Conservation (phyloP, 2,797 vertebrate genomes). For the Typhlichthys eigenmanni region DNA sequence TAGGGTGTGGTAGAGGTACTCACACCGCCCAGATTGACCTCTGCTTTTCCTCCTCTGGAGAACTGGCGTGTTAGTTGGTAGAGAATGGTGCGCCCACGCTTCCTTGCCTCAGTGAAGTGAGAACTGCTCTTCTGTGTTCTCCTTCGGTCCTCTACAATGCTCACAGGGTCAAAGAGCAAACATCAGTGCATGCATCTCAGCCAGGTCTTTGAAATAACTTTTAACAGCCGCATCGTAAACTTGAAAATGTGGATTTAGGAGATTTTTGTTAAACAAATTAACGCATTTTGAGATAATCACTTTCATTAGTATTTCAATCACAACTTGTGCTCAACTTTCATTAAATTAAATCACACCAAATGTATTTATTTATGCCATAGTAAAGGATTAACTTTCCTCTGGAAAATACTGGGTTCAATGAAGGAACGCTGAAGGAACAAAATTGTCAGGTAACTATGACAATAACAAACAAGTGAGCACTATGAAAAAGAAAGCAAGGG, state of each 20-base stretch:
- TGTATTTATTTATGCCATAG: conserved; percentile 6
- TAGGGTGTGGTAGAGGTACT: conserved; percentile 59
- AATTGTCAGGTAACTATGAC: conserved; percentile 48
- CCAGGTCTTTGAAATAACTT: background rate
- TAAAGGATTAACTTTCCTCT: conserved; percentile 40
- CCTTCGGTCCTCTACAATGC: conserved; percentile 79
- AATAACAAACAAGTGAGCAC: conserved; percentile 55
- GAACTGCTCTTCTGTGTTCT: conserved; percentile 81
- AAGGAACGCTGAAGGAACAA: conserved; percentile 32
- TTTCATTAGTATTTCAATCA: too few species aligned
- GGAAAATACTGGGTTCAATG: conserved; percentile 43
- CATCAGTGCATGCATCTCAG: background rate
- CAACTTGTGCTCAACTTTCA: too few species aligned
- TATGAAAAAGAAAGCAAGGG: conserved; percentile 43
- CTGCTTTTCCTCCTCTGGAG: conserved; percentile 75
- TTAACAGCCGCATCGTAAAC: background rate
- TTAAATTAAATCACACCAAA: too few species aligned
- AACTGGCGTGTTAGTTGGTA: conserved; percentile 87
- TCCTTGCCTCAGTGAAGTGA: conserved; percentile 80
- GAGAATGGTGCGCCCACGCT: conserved; percentile 83
- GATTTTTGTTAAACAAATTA: too few species aligned
- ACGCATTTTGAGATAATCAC: too few species aligned
- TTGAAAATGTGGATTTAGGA: too few species aligned
- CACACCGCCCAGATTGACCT: conserved; percentile 86
- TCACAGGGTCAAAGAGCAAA: conserved; percentile 8